phyloP scores from a whole-genome alignment of 2,113 vertebrate genomes.

The Emydocephalus ijimae region DNA sequence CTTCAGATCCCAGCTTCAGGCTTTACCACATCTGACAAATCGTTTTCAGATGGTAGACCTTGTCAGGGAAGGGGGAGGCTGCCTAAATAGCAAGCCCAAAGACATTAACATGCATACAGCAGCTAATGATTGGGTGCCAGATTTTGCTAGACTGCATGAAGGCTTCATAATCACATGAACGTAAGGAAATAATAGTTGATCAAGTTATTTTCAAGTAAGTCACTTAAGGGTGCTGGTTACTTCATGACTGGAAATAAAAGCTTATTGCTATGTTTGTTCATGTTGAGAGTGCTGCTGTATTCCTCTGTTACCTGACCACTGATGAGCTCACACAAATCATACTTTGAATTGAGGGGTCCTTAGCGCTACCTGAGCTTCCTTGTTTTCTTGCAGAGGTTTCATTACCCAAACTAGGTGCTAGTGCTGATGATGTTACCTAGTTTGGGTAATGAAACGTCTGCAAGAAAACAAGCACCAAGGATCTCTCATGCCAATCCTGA shows the following conservation, averaged over 20 bases:
- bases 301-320: constrained; percentile 8
- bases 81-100: background rate
- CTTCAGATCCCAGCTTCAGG: background rate
- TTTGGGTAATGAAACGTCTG: background rate
- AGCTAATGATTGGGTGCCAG: background rate
- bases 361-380: background rate
- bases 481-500: background rate
- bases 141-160: background rate
- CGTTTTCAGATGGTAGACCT: background rate
- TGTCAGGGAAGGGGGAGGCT: background rate
- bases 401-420: background rate
- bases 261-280: constrained; percentile 1
- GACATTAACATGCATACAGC: background rate
- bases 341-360: constrained; percentile 21
- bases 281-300: constrained; percentile 14
- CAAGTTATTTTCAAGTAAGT: constrained; percentile 45
- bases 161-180: background rate
- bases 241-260: constrained; percentile 44
- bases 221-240: constrained; percentile 39
- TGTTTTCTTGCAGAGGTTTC: background rate
- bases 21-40: background rate
- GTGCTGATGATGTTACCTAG: background rate
- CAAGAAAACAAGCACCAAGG: background rate
- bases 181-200: background rate
- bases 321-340: constrained; percentile 36